Evolutionary conservation across 2,797 vertebrate genomes (phyloP), one percentile per base, ranked within the genome.

Genomic region (Hippopotamyrus pictus): DNA sequence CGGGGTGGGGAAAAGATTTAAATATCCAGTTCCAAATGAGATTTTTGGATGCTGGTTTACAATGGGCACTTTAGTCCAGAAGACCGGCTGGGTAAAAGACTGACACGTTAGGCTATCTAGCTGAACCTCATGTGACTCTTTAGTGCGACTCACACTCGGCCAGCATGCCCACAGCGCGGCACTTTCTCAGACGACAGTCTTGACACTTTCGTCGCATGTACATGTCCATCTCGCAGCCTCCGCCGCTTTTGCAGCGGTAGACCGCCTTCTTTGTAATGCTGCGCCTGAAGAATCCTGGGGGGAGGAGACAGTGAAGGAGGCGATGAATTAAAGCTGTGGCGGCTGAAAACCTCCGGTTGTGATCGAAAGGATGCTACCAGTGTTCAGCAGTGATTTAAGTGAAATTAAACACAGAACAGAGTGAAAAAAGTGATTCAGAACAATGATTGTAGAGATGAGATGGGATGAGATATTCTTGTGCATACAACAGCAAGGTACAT

Each of bases 171-270:
- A 98, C 97, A 1, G 98, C 97, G n/a, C 96, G 97, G 92, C 97
- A 99, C 92, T 99, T 99, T 94, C 97, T 97, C 92, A 99, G 90
- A 88, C 98, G 96, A 92, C 97, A 99, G 93, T 98, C 98, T 91
- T 98, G 98, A 92, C 98, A 99, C 94, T 99, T 98, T 92, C 98
- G 97, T 51, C 97, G 94, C 98, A 98, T 99, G 93, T 99, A 99
- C 97, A 98, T 98, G 95, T 99, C 98, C 97, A 99, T 99, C 95
- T 99, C 98, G 89, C 98, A 98, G 91, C 97, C 94, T 0, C 98
- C 98, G 0, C 98, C 97, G 1, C 95, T 99, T 94, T 99, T 99
- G 91, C 98, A 99, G 89, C 95, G 96, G 89, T 98, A 99, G 57
- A 97, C 97, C 0, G 97, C 97, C 48, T 99, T 99, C 93, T 98